A percentile compares a stretch with the other conserved stretches of the same genome.
These are phyloP conservation scores for Uropetala carovei DNA, from an alignment of 2,888 invertebrate species.

Conservation along the genomic window DNA sequence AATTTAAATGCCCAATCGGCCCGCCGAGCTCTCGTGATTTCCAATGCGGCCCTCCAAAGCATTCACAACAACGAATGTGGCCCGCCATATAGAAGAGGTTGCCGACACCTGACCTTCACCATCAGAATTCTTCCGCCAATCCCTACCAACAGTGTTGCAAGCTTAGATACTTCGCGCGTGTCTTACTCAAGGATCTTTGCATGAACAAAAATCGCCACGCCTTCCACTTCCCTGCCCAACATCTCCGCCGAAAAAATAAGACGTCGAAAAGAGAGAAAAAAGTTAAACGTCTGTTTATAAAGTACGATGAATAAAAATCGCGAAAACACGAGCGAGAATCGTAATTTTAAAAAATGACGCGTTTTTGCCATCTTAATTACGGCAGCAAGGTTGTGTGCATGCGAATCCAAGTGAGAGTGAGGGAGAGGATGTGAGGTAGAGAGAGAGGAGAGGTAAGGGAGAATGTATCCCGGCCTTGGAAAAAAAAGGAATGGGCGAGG, in stretches of 20 bases:
- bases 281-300: background rate
- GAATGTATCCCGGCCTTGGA: background rate
- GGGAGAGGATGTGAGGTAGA: background rate
- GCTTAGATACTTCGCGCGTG: conserved; percentile 1
- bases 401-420: background rate
- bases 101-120: too few species aligned
- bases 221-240: background rate
- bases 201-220: background rate
- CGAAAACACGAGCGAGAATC: background rate
- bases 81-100: too few species aligned
- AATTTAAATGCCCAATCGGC: too few species aligned
- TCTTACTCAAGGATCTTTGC: background rate
- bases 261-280: background rate
- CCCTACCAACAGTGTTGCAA: background rate
- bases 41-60: too few species aligned
- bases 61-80: too few species aligned
- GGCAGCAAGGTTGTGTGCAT: background rate
- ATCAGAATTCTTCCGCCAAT: too few species aligned
- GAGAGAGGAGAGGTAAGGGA: background rate
- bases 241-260: background rate
- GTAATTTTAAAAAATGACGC: background rate
- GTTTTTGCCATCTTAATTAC: background rate
- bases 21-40: too few species aligned
- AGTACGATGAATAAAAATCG: background rate
- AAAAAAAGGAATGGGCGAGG: background rate